Evolutionary conservation across 2,797 vertebrate genomes (phyloP), one percentile per base, ranked within the genome.

Genomic region (Danio tinwini): DNA sequence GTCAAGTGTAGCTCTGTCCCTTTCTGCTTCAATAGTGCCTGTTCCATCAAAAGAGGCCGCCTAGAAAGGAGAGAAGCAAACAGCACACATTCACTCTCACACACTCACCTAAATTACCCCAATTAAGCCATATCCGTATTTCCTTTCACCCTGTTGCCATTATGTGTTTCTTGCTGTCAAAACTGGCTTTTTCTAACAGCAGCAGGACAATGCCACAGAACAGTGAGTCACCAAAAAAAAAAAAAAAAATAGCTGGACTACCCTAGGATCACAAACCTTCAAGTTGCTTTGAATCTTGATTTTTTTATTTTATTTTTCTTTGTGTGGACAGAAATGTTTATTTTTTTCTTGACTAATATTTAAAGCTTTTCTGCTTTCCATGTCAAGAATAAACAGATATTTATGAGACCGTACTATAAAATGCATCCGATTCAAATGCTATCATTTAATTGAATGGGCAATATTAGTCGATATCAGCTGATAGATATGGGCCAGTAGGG

Each of bases 21-120:
- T 78, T 84, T 80, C 83, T 84, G 82, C 49, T n/a, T 83, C 64
- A 81, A 74, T 50, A 47, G 52, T 12, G 40, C 5, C 49, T 45
- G 44, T 42, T 67, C 10, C 7, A 62, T 78, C 71, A 62, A 82
- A 68, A 68, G 50, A 53, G 16, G 6, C 53, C 21, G 10, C 69
- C 37, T 70, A 78, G 19, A 72, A 29, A 61, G 47, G 42, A 73
- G 50, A 77, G 55, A 37, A 59, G 52, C 14, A 44, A 29, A 61
- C 61, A 78, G 29, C 55, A 74, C 81, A 74, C 6, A 19, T 14
- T 61, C 13, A 6, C 63, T 62, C 74, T 59, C 49, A 59, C 44
- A 44, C 17, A 82, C 67, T 56, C 49, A 56, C 56, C 17, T 52
- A 82, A 84, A 65, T 58, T 17, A 62, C 59, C 56, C 37, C 40